Percentiles rank a stretch among this genome's conserved stretches.
phyloP scores from a whole-genome alignment of 1,140 invertebrate genomes.

The Rhopalosiphum maidis region DNA sequence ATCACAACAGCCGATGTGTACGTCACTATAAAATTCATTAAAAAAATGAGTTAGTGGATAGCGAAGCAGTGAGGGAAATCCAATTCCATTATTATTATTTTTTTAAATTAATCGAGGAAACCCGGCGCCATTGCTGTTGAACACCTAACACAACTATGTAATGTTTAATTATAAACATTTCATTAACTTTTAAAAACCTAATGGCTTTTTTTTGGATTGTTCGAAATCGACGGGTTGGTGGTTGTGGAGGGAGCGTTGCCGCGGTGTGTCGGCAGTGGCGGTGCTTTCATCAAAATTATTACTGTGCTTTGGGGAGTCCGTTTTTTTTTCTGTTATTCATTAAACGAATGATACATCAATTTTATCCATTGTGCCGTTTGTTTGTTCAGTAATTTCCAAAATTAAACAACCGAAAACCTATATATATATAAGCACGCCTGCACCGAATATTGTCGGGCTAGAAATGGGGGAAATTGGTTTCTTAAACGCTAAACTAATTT shows the following conservation, averaged over 20 bases:
- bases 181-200: slow-evolving; percentile 57
- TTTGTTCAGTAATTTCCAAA: slow-evolving; percentile 43
- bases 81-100: slow-evolving; percentile 57
- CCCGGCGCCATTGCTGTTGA: slow-evolving; percentile 43
- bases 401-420: slow-evolving; percentile 17
- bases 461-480: slow-evolving; percentile 22
- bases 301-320: slow-evolving; percentile 33
- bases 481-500: not conserved
- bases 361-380: slow-evolving; percentile 29
- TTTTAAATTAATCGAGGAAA: slow-evolving; percentile 57
- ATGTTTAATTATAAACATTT: slow-evolving; percentile 57
- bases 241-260: not conserved
- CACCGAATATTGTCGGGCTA: not conserved
- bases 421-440: not conserved
- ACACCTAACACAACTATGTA: slow-evolving; percentile 44
- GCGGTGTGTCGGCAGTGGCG: not conserved
- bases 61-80: slow-evolving; percentile 19
- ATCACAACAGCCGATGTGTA: not conserved
- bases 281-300: slow-evolving; percentile 55
- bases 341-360: slow-evolving; percentile 56
- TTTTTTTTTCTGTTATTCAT: slow-evolving; percentile 11
- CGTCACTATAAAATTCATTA: slow-evolving; percentile 51
- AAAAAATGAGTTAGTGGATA: slow-evolving; percentile 32
- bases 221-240: not conserved
- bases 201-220: slow-evolving; percentile 52